phyloP scores from a whole-genome alignment of 1,140 invertebrate genomes.

The Listronotus bonariensis region DNA sequence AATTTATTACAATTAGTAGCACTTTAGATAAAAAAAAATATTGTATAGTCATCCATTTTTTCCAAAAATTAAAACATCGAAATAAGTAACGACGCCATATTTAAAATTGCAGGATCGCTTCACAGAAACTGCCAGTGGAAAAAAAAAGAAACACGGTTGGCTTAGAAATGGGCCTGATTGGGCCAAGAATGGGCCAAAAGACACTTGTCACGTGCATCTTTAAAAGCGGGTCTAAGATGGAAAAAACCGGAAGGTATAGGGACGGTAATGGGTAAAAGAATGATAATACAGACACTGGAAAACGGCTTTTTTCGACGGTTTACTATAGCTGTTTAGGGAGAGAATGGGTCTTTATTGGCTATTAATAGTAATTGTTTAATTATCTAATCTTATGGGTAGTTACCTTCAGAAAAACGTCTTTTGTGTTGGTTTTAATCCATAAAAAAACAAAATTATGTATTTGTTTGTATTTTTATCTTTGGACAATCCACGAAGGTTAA shows the following conservation, averaged over 20 bases:
- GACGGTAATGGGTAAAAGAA: slow-evolving; percentile 9
- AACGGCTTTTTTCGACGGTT: neutral
- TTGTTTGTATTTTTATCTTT: no score
- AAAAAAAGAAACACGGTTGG: slow-evolving; percentile 12
- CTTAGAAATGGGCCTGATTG: slow-evolving; percentile 20
- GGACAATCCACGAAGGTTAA: no score
- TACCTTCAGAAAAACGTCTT: no score
- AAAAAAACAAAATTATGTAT: no score
- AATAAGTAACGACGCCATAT: neutral
- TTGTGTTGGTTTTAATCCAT: no score
- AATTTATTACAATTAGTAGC: no score
- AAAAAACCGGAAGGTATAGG: slow-evolving; percentile 1
- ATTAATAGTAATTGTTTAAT: no score
- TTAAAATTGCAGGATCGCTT: slow-evolving; percentile 27
- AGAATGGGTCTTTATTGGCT: neutral
- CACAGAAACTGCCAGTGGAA: slow-evolving; percentile 9
- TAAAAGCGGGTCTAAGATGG: slow-evolving; percentile 8
- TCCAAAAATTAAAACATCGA: no score
- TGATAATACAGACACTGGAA: slow-evolving; percentile 6
- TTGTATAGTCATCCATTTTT: no score
- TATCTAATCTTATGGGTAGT: no score
- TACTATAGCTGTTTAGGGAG: no score
- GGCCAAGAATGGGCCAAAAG: slow-evolving; percentile 6
- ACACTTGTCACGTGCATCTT: slow-evolving; percentile 17
- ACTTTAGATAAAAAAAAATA: no score